Conservation (phyloP, 2,888 invertebrate genomes). For the Limnephilus rhombicus region DNA sequence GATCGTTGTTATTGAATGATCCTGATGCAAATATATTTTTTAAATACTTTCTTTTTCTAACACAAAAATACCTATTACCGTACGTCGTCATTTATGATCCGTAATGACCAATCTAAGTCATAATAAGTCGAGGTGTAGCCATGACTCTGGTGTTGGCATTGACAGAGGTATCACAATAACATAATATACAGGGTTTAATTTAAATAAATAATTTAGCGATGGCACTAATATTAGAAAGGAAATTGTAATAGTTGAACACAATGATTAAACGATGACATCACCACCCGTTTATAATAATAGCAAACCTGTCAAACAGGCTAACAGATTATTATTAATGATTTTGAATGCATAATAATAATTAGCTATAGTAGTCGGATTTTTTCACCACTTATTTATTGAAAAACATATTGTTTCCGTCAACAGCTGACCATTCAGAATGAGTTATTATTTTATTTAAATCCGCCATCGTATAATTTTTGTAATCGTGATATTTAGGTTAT, state of each 20-base stretch:
- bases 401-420: no score
- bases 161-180: background rate
- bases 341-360: background rate
- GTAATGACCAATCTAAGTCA: background rate
- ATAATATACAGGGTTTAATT: background rate
- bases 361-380: background rate
- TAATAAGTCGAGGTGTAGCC: background rate
- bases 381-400: background rate
- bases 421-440: no score
- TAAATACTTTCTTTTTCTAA: no score
- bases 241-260: background rate
- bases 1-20: no score
- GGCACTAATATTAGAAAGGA: background rate
- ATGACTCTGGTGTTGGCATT: background rate
- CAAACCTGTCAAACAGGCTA: background rate
- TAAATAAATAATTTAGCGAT: background rate
- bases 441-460: no score
- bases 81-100: background rate
- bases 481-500: no score
- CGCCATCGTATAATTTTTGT: no score
- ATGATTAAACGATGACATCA: background rate
- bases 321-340: background rate
- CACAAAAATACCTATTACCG: no score
- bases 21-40: no score
- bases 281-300: background rate